Evolutionary conservation across 2,888 invertebrate genomes (phyloP), one percentile per base, ranked within the genome.

Genomic region (Hecatera dysodea): DNA sequence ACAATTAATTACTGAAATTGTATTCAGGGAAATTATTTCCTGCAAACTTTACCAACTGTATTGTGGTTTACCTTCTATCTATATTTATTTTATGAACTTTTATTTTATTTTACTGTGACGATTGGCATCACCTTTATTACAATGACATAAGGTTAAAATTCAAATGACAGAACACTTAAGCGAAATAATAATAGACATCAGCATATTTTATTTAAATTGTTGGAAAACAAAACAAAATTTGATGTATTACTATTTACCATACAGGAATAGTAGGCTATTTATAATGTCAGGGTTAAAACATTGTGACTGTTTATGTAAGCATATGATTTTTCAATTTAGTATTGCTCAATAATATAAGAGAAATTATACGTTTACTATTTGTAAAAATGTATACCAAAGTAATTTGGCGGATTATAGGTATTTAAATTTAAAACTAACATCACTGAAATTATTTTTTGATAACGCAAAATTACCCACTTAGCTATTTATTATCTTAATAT

Each of bases 191-290:
- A 27, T 8, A 17, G 39, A 12, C n/a, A 39, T 33, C 29, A n/a
- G 5, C 24, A 12, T 39, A 4, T 65, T 65, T 72, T 66, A 44
- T 74, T 67, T 44, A 69, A 33, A 63, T 24, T 60, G 22, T 39
- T 65, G 39, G 22, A 39, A 24, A 27, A 24, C 33, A 50, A 60
- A 56, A 9, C 42, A 42, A n/a, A 44, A n/a, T n/a, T n/a, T 57
- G 48, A 52, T 57, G 8, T 56, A 36, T 33, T 39, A 60, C 19
- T 67, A 17, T 73, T 55, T 46, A 72, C 27, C 44, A 72, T 64
- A 57, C 79, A 81, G 68, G 76, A 70, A 57, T 75, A 82, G 82
- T 82, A 85, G 83, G 77, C 56, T 78, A 70, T 75, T 75, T 69
- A 73, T 83, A 74, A 79, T 77, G 69, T 81, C 83, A 75, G 67